Evolutionary conservation across 2,888 invertebrate species (phyloP).

Genomic region (Heliconius charithonia): DNA sequence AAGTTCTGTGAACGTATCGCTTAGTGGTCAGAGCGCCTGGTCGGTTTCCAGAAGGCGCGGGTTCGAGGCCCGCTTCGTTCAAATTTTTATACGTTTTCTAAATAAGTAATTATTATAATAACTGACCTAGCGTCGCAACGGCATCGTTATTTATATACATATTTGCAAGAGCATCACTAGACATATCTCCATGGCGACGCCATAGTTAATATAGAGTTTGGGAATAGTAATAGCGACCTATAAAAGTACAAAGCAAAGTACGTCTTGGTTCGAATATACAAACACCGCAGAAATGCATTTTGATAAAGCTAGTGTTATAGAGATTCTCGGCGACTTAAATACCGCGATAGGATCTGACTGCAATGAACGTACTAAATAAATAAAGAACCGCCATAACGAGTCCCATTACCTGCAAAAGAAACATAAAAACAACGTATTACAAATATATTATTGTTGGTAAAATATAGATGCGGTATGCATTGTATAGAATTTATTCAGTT

Average conservation of each 20-base stretch:
- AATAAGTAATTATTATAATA: neutral
- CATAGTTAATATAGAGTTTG: too few species aligned
- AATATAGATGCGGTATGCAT: neutral
- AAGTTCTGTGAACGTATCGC: too few species aligned
- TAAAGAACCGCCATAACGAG: constrained; percentile 89
- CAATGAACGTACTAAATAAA: constrained; percentile 89
- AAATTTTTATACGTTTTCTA: too few species aligned
- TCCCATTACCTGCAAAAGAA: constrained; percentile 87
- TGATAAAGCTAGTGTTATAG: neutral
- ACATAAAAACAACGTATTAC: constrained; percentile 11
- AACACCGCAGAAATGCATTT: constrained; percentile 23
- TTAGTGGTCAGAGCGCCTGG: too few species aligned
- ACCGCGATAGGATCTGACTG: constrained; percentile 90
- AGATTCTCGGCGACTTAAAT: constrained; percentile 67
- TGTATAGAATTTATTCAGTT: too few species aligned
- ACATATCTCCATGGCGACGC: neutral
- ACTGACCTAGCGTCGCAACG: neutral
- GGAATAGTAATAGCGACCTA: too few species aligned
- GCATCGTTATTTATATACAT: neutral
- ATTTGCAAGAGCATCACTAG: neutral
- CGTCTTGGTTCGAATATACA: neutral
- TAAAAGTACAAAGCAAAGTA: neutral
- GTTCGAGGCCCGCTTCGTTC: too few species aligned
- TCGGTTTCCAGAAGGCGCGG: too few species aligned
- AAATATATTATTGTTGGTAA: neutral